phyloP scores from a whole-genome alignment of 2,888 invertebrate species.

The Cetonia aurata region DNA sequence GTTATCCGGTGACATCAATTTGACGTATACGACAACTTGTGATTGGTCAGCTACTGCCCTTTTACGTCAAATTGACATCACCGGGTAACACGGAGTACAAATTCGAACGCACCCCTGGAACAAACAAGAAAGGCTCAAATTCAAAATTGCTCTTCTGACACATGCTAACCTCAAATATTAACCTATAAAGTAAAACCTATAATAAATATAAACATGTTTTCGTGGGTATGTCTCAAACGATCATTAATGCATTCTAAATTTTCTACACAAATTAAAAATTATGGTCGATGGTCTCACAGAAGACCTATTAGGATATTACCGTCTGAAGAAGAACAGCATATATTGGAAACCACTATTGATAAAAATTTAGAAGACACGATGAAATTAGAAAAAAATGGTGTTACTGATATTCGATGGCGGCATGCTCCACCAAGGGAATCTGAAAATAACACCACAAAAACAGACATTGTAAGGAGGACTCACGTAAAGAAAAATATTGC shows the following conservation, averaged over 20 bases:
- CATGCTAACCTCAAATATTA: too few species aligned
- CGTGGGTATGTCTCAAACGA: not conserved
- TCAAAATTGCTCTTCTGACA: too few species aligned
- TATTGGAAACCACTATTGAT: not conserved
- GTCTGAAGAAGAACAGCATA: constrained; percentile 29
- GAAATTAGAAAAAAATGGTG: not conserved
- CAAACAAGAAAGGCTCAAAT: too few species aligned
- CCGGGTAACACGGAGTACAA: too few species aligned
- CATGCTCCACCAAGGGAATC: not conserved
- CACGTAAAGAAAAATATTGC: constrained; percentile 54
- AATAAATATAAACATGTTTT: constrained; percentile 14
- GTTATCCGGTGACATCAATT: too few species aligned
- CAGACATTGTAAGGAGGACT: not conserved
- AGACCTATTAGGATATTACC: constrained; percentile 34
- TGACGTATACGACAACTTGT: too few species aligned
- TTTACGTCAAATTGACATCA: too few species aligned
- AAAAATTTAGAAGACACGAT: not conserved
- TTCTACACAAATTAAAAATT: constrained; percentile 3
- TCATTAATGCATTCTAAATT: not conserved
- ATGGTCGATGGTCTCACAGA: constrained; percentile 42
- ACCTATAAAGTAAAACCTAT: too few species aligned
- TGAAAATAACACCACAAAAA: not conserved
- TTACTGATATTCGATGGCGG: constrained; percentile 14
- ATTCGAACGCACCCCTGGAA: too few species aligned
- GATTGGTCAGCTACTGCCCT: too few species aligned